Evolutionary conservation across 2,113 vertebrate genomes (phyloP), one percentile per base, ranked within the genome.

Genomic region (Malurus melanocephalus): DNA sequence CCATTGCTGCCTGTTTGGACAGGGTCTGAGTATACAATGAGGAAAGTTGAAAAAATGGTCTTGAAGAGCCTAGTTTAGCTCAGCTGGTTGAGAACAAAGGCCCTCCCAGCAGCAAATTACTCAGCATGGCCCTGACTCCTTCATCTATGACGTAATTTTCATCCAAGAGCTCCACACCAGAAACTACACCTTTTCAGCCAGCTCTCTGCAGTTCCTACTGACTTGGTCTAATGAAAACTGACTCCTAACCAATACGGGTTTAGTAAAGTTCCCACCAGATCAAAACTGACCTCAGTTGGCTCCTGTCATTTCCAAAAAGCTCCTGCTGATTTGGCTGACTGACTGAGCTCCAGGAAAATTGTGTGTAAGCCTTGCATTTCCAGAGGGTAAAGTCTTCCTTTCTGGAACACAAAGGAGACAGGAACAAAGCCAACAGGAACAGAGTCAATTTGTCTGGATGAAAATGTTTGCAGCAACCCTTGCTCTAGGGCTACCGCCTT

Each of bases 281-380:
- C 85, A 94, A 87, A 95, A 90, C 82, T 85, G 89, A 93, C 75
- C 80, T 91, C 72, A 73, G 72, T 40, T 92, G 85, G 85, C 79
- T 89, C 52, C 68, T 80, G 79, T 83, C 9, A 3, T 71, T 93
- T 91, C 82, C 89, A 93, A 89, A 94, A 92, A 56, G 35, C 32
- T 91, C 72, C 89, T 83, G 82, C 82, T 93, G 89, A 79, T 92
- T 89, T 93, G 94, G 67, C 91, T 85, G 68, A 83, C 72, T 64
- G 46, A 68, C n/a, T 3, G 6, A 85, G 68, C 67, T 92, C 85
- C 68, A 85, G 85, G 85, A 95, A 89, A 95, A 89, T 9, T 73
- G 60, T 68, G 67, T 55, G 43, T 67, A 88, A 77, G 61, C 20
- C 60, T 30, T 88, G 80, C 33, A 77, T 67, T 80, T 69, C 60